Conservation (phyloP, 2,113 vertebrate species). For the Nycticryphes semicollaris region DNA sequence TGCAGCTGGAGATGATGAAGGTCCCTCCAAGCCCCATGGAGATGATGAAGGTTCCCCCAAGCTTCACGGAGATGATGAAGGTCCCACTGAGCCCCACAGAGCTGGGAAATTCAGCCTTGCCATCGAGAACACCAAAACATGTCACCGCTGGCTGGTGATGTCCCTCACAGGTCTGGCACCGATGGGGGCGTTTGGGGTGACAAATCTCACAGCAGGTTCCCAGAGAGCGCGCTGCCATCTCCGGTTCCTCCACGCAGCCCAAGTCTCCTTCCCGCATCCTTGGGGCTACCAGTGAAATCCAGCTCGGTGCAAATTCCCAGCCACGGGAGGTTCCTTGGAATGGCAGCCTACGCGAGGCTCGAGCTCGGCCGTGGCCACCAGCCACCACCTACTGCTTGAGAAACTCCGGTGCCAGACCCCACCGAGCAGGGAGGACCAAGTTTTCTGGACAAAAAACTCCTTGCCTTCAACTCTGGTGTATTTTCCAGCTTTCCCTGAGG, state of each 20-base stretch:
- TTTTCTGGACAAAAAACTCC: neutral
- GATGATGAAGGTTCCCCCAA: no score
- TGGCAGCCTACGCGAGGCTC: rapidly evolving
- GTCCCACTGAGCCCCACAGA: no score
- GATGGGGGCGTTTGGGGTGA: rapidly evolving
- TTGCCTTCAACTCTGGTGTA: rapidly evolving
- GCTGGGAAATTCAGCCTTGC: neutral
- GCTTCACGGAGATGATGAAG: no score
- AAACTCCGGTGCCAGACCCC: rapidly evolving
- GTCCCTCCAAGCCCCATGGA: neutral
- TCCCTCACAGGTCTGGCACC: neutral
- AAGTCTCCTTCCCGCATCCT: neutral
- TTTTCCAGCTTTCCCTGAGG: neutral
- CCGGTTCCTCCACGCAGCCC: neutral
- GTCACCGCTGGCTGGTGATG: rapidly evolving
- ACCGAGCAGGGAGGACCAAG: rapidly evolving
- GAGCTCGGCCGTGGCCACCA: neutral
- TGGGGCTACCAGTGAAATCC: rapidly evolving
- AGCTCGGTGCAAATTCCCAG: rapidly evolving
- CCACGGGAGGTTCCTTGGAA: rapidly evolving
- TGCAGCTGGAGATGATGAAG: neutral
- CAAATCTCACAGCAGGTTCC: rapidly evolving
- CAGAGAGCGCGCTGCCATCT: rapidly evolving
- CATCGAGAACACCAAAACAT: rapidly evolving
- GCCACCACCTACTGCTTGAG: neutral